A percentile compares a stretch with the other conserved stretches of the same genome.
phyloP scores from a whole-genome alignment of 2,888 invertebrate genomes.

The Entomobrya proxima region DNA sequence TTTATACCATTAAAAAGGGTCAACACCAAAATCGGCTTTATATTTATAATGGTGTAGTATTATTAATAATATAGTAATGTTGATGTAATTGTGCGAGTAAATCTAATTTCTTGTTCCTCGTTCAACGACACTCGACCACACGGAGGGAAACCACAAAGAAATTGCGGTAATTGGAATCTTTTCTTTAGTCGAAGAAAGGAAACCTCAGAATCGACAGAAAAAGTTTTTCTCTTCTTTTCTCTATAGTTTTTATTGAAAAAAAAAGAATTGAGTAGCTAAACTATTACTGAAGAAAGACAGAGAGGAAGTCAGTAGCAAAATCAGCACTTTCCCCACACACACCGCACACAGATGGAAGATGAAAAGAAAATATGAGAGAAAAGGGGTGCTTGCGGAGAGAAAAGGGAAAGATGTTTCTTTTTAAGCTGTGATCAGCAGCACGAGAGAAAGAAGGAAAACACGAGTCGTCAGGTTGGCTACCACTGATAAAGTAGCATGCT shows the following conservation, averaged over 20 bases:
- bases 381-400: background rate
- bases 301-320: background rate
- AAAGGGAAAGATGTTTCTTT: background rate
- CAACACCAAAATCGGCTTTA: no score
- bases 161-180: background rate
- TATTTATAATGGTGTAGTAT: no score
- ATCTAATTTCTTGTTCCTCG: background rate
- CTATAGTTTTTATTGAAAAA: background rate
- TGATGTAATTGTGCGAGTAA: background rate
- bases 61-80: background rate
- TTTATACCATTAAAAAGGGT: no score
- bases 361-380: background rate
- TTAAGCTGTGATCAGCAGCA: background rate
- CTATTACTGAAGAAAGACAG: background rate
- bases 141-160: background rate
- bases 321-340: conserved; percentile 1
- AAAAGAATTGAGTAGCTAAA: background rate
- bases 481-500: no score
- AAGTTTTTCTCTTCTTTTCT: background rate
- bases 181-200: background rate
- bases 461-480: no score
- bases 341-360: background rate
- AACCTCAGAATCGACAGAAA: no score
- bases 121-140: background rate
- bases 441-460: background rate